These are phyloP conservation scores for Phengaris arion DNA, from an alignment of 2,888 invertebrate species.

Conservation along the genomic window DNA sequence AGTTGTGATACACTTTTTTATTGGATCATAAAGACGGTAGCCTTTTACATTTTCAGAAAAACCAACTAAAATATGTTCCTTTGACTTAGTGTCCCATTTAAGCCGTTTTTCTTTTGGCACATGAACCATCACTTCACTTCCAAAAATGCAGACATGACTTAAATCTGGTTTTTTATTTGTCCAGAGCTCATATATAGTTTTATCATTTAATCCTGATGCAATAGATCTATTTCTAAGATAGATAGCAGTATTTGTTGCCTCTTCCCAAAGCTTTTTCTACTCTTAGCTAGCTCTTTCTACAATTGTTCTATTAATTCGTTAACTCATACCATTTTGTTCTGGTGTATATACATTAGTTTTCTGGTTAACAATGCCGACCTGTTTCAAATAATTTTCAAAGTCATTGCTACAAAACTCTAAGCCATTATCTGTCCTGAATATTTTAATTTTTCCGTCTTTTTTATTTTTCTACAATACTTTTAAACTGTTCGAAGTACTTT, in stretches of 20 bases:
- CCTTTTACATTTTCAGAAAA: constrained; percentile 26
- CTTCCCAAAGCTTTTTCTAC: constrained; percentile 28
- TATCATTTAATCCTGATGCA: constrained; percentile 24
- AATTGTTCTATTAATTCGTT: constrained; percentile 25
- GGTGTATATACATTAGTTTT: constrained; percentile 26
- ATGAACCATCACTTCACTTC: not conserved
- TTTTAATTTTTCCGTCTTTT: not conserved
- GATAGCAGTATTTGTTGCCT: constrained; percentile 28
- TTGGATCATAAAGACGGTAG: not conserved
- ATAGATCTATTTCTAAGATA: constrained; percentile 18
- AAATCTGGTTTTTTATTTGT: constrained; percentile 18
- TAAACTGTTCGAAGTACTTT: constrained; percentile 31
- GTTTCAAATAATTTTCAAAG: not conserved
- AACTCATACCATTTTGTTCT: constrained; percentile 28
- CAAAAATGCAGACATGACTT: constrained; percentile 19
- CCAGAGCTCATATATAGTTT: constrained; percentile 27
- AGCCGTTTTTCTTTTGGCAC: not conserved
- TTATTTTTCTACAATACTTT: constrained; percentile 34
- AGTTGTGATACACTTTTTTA: not conserved
- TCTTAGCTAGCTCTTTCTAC: constrained; percentile 10
- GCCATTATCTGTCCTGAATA: constrained; percentile 30
- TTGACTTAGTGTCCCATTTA: constrained; percentile 18
- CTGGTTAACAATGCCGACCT: constrained; percentile 8
- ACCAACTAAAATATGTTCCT: constrained; percentile 11
- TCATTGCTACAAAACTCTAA: constrained; percentile 15